Evolutionary conservation across 2,888 invertebrate species (phyloP).

Genomic region (Troilus luridus): DNA sequence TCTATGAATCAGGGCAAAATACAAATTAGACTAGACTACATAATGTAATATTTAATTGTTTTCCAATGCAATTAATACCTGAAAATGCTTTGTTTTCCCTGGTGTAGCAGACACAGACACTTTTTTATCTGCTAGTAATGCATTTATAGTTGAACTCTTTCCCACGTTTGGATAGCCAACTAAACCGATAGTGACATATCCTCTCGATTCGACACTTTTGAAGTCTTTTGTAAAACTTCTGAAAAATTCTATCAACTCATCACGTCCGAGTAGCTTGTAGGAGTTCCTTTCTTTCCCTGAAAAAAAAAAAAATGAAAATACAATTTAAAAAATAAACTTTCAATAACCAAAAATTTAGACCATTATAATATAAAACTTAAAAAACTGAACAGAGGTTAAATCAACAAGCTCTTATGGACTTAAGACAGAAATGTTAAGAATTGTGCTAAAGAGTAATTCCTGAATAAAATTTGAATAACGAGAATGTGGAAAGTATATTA

Average conservation of each 20-base stretch:
- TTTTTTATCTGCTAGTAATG: slow-evolving; percentile 80
- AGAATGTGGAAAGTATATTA: too few relatives aligned
- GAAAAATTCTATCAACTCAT: slow-evolving; percentile 81
- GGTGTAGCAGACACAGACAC: slow-evolving; percentile 96
- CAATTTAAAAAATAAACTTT: background rate
- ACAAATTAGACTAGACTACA: background rate
- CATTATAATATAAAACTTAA: too few relatives aligned
- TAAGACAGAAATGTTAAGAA: too few relatives aligned
- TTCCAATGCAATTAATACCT: slow-evolving; percentile 68
- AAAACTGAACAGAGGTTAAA: too few relatives aligned
- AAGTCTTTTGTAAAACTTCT: slow-evolving; percentile 73
- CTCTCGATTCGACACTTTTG: slow-evolving; percentile 70
- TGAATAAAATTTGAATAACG: too few relatives aligned
- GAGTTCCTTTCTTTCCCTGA: slow-evolving; percentile 58
- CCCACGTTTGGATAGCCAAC: slow-evolving; percentile 99
- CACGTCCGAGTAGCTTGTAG: slow-evolving; percentile 75
- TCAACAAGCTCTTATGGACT: too few relatives aligned
- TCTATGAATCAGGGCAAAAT: too few relatives aligned
- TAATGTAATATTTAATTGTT: background rate
- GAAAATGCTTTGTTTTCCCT: slow-evolving; percentile 98
- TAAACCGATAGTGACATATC: slow-evolving; percentile 87
- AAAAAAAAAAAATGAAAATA: background rate
- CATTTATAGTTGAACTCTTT: slow-evolving; percentile 99
- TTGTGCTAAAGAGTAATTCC: too few relatives aligned
- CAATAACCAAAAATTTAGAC: background rate